Conservation (phyloP, 1,140 invertebrate genomes). For the Calliopsis andreniformis region DNA sequence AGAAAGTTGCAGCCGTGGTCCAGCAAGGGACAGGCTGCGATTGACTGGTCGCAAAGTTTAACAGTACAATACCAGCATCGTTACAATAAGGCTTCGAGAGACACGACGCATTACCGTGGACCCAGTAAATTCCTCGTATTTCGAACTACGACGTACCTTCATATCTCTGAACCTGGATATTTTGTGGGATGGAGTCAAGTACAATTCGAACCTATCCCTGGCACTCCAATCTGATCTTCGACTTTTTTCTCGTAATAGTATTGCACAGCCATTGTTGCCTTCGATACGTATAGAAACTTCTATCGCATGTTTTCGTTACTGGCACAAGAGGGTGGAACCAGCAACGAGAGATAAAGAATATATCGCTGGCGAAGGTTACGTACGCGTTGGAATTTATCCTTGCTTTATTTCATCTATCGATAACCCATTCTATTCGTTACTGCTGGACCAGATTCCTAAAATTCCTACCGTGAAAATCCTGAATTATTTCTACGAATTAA, state of each 20-base stretch:
- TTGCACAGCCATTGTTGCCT: constrained; percentile 3
- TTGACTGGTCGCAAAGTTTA: constrained; percentile 29
- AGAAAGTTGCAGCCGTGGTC: constrained; percentile 2
- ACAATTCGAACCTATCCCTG: background rate
- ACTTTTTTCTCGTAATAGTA: constrained; percentile 8
- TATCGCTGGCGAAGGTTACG: no score
- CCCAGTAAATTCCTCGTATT: constrained; percentile 6
- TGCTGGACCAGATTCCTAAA: no score
- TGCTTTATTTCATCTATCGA: no score
- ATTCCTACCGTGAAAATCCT: no score
- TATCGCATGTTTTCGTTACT: constrained; percentile 10
- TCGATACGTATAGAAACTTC: background rate
- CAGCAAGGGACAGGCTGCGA: background rate
- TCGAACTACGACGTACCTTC: background rate
- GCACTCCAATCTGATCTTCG: constrained; percentile 3
- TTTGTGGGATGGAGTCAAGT: background rate
- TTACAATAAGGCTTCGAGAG: constrained; percentile 37
- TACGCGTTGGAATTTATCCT: no score
- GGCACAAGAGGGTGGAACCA: background rate
- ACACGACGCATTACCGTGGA: background rate
- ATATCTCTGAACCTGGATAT: background rate
- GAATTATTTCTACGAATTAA: no score
- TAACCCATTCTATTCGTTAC: no score
- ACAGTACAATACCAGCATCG: constrained; percentile 33
- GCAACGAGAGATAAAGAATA: no score